A percentile compares a stretch with the other conserved stretches of the same genome.
phyloP scores from a whole-genome alignment of 2,888 invertebrate genomes.

The Caenorhabditis japonica region DNA sequence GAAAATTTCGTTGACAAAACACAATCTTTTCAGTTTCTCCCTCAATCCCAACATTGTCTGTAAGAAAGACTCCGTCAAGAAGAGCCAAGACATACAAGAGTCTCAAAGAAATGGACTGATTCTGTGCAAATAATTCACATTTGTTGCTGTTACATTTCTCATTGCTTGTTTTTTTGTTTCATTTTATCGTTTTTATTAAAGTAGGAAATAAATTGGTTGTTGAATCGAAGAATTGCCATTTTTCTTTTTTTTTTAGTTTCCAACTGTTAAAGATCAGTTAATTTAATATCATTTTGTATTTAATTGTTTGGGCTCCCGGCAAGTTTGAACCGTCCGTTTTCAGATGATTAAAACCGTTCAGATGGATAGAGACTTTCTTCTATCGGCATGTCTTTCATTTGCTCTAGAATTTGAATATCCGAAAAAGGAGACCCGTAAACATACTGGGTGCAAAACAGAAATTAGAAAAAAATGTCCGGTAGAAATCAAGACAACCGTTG shows the following conservation, averaged over 20 bases:
- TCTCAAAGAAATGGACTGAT: slow-evolving; percentile 4
- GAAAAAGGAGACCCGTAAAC: not conserved
- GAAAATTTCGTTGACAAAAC: not conserved
- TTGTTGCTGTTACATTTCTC: not conserved
- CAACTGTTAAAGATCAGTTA: too few species aligned
- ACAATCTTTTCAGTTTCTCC: slow-evolving; percentile 6
- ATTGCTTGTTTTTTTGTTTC: not conserved
- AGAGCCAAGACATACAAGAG: slow-evolving; percentile 31
- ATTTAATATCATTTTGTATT: not conserved
- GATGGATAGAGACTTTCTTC: not conserved
- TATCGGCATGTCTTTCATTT: slow-evolving; percentile 7
- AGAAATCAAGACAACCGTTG: too few species aligned
- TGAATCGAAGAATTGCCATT: too few species aligned
- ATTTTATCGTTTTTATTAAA: slow-evolving; percentile 11
- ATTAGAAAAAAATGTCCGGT: too few species aligned
- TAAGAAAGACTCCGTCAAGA: slow-evolving; percentile 37
- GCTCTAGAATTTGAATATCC: slow-evolving; percentile 11
- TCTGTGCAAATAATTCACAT: not conserved
- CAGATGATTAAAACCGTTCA: not conserved
- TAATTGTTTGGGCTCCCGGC: not conserved
- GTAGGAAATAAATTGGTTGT: too few species aligned
- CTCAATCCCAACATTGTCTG: slow-evolving; percentile 5
- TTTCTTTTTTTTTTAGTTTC: too few species aligned
- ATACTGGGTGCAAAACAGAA: not conserved
- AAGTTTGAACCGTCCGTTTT: not conserved